Conservation (phyloP, 2,113 vertebrate genomes). For the Archilochus colubris region DNA sequence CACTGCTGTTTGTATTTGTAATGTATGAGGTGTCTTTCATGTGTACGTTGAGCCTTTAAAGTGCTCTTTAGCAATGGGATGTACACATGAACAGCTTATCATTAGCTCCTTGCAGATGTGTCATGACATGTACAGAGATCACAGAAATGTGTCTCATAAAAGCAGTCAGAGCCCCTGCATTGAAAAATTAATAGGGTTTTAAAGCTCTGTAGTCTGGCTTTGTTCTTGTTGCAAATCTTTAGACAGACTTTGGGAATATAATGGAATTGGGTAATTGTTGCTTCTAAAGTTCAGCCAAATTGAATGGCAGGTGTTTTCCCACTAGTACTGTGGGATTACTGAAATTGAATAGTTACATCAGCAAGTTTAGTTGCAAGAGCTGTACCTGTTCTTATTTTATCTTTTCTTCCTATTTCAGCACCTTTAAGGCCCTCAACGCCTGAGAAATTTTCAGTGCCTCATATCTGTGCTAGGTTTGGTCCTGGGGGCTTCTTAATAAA, state of each 20-base stretch:
- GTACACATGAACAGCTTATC: no score
- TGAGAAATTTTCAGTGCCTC: conserved; percentile 92
- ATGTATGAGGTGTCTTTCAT: not conserved
- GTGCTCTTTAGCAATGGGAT: not conserved
- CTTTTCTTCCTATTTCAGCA: conserved; percentile 64
- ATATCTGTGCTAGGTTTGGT: conserved; percentile 92
- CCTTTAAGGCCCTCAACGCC: conserved; percentile 91
- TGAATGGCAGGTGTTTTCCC: not conserved
- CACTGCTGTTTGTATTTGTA: not conserved
- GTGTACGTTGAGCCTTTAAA: not conserved
- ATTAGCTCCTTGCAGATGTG: not conserved
- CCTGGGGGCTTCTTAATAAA: conserved; percentile 93
- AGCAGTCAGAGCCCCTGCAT: not conserved
- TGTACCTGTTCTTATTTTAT: not conserved
- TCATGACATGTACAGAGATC: not conserved
- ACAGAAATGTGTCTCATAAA: not conserved
- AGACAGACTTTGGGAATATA: not conserved
- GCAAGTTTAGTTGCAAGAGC: not conserved
- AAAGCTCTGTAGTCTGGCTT: not conserved
- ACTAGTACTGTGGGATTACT: not conserved
- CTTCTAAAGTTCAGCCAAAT: not conserved
- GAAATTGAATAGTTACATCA: not conserved
- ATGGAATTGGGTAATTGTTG: not conserved
- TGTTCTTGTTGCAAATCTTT: not conserved
- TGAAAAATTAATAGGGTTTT: not conserved